Evolutionary conservation across 2,888 invertebrate genomes (phyloP), one percentile per base, ranked within the genome.

Genomic region (Apoda limacodes): DNA sequence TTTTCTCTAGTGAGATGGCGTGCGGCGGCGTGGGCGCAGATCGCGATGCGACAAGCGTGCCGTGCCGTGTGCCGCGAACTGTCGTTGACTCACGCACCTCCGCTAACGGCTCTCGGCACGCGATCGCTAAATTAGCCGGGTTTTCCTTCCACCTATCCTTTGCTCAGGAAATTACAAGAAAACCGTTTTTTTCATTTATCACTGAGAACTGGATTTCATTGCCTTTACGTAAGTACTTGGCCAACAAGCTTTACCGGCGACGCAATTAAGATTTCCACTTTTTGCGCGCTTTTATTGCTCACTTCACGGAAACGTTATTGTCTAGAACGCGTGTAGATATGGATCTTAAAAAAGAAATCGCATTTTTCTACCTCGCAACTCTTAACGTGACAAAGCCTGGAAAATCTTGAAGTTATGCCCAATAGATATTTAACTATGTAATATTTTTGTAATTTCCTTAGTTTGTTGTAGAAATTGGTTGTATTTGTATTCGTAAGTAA

Each of bases 241-340:
- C 57, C 58, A 62, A 66, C 74, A 67, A 68, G 70, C 68, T 63
- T 63, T 66, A 68, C 68, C 53, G 51, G 55, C 61, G 44, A 59
- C 44, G 72, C 74, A 78, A 78, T 80, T 80, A 76, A 72, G 71
- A 70, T 71, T 76, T 72, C 69, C 68, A 78, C 75, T 78, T 76
- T 78, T 78, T 80, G 71, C 69, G 52, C 61, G 61, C 60, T 72
- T 72, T 78, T 75, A 74, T 76, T 71, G 63, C 74, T 69, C 59
- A 70, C 66, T 80, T 76, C 78, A 72, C 69, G 80, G 80, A 78
- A 78, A 78, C 67, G 70, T 75, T 75, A 75, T 72, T 74, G 76
- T 75, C 65, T 55, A 66, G 68, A 69, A 67, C 65, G 60, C 64
- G 65, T 59, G 60, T 63, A 64, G 76, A 76, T 76, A 70, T 62